Conservation (phyloP, 2,797 vertebrate genomes). For the Tapirus indicus region DNA sequence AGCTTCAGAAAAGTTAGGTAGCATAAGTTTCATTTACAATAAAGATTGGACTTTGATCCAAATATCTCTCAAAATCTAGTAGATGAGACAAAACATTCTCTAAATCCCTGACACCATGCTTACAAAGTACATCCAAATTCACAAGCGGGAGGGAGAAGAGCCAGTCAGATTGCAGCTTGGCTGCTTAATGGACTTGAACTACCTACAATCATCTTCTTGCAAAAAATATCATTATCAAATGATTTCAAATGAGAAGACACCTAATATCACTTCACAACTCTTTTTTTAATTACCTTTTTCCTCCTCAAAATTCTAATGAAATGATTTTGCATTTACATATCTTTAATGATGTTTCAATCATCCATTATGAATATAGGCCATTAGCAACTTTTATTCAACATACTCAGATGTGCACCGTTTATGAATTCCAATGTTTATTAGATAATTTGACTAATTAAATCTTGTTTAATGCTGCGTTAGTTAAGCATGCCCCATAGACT, state of each 20-base stretch:
- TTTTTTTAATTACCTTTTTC: constrained; percentile 52
- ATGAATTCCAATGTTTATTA: constrained; percentile 75
- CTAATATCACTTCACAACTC: constrained; percentile 52
- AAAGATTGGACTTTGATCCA: background rate
- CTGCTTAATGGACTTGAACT: constrained; percentile 45
- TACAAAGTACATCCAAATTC: background rate
- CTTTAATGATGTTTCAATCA: constrained; percentile 69
- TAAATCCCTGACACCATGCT: background rate
- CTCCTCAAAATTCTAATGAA: constrained; percentile 69
- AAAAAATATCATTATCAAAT: constrained; percentile 32
- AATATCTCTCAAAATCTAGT: constrained; percentile 1
- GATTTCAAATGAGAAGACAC: background rate
- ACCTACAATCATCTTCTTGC: constrained; percentile 5
- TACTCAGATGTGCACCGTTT: constrained; percentile 35
- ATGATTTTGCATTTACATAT: constrained; percentile 69
- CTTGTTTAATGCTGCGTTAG: constrained; percentile 76
- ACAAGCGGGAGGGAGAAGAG: background rate
- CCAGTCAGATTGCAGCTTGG: background rate
- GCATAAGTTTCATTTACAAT: background rate
- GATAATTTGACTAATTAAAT: constrained; percentile 76
- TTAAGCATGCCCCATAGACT: constrained; percentile 65
- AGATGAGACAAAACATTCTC: background rate
- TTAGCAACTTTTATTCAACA: constrained; percentile 70
- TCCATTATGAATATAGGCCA: constrained; percentile 40
- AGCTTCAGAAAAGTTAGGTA: background rate